Evolutionary conservation across 2,888 invertebrate genomes (phyloP), one percentile per base, ranked within the genome.

Genomic region (Meta bourneti): DNA sequence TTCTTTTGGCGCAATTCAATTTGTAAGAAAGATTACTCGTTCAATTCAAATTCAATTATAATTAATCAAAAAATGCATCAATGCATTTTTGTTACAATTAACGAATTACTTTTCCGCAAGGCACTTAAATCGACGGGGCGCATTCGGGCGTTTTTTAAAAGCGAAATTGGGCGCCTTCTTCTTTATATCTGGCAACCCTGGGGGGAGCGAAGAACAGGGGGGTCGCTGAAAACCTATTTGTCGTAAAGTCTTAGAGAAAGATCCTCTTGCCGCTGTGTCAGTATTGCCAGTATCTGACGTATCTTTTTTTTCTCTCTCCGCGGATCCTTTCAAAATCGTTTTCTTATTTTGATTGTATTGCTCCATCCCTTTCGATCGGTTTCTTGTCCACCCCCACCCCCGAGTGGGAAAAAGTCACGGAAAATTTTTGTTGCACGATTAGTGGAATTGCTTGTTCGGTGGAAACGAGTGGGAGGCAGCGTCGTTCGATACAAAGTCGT

Each of bases 331-430:
- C 13, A 69, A 79, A 86, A 86, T 79, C 86, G 86, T 71, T 86
- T 78, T 86, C 77, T 86, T 78, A 61, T 86, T 86, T 86, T 71
- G 86, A 86, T 86, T 78, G 86, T 51, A 86, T 78, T 71, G 86
- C 86, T 86, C 61, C 54, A 79, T 79, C 79, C 49, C 69, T 16
- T 81, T 83, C 74, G 69, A 70, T 69, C 70, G 81, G 61, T 48
- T 20, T 16, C 6, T 9, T 1, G 20, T 0, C 13, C 61, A 8
- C 7, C 61, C 61, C n/a, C n/a, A n/a, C n/a, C 61, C 20, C 20
- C 48, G 34, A 11, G 11, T 71, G 19, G 34, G 49, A 71, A 82
- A 82, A 82, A 82, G 81, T 82, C 81, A 82, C 81, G 81, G n/a
- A 82, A 82, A 48, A 71, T 71, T 82, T 72, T 83, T 83, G 72